Evolutionary conservation across 2,113 vertebrate species (phyloP).

Genomic region (Hippocampus barbouri): DNA sequence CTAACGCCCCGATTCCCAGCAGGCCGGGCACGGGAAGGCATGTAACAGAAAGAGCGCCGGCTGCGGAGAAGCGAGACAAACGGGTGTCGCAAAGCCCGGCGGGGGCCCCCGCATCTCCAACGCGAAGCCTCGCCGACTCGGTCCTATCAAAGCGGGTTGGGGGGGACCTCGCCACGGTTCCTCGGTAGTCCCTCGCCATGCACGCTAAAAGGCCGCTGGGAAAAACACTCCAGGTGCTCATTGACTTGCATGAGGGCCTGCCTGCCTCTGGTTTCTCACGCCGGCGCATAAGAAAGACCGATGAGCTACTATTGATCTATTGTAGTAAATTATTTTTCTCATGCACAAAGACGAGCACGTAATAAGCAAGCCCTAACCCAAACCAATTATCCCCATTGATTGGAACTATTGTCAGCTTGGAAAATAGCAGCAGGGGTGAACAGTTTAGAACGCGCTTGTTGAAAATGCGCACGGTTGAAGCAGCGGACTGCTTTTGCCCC

Average conservation of each 20-base stretch:
- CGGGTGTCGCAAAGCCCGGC: conserved; percentile 73
- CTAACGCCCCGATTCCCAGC: conserved; percentile 67
- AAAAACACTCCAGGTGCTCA: conserved; percentile 74
- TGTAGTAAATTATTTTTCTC: conserved; percentile 48
- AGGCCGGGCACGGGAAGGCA: conserved; percentile 55
- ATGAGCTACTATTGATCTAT: conserved; percentile 67
- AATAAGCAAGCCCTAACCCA: conserved; percentile 37
- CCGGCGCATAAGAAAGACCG: conserved; percentile 59
- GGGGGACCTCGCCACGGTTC: conserved; percentile 54
- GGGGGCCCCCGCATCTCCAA: conserved; percentile 50
- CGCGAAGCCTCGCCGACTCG: conserved; percentile 50
- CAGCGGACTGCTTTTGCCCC: conserved; percentile 57
- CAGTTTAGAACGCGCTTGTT: conserved; percentile 21
- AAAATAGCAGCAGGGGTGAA: conserved; percentile 20
- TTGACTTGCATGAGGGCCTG: conserved; percentile 74
- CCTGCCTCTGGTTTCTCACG: conserved; percentile 65
- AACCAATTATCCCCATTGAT: conserved; percentile 39
- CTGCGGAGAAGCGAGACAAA: conserved; percentile 69
- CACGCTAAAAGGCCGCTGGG: conserved; percentile 68
- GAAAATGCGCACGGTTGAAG: conserved; percentile 30
- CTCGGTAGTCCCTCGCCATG: conserved; percentile 57
- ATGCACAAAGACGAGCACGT: conserved; percentile 55
- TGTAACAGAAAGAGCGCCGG: conserved; percentile 63
- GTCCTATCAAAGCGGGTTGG: conserved; percentile 66
- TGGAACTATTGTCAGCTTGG: conserved; percentile 23